These are phyloP conservation scores for Schrankia costaestrigalis DNA, from an alignment of 2,888 invertebrate species.

Conservation along the genomic window DNA sequence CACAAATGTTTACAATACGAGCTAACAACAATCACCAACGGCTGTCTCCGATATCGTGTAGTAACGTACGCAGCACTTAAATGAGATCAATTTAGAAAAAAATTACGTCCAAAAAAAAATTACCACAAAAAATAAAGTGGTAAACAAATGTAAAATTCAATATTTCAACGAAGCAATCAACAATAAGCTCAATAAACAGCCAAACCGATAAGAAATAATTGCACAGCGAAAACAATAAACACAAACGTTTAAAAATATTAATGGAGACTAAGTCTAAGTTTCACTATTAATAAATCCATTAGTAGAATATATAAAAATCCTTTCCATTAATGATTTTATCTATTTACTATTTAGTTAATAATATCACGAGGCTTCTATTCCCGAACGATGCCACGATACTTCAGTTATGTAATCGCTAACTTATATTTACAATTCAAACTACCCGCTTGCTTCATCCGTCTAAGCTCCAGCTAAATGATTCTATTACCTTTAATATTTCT, in stretches of 20 bases:
- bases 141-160: conserved; percentile 50
- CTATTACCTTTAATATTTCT: conserved; percentile 36
- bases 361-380: conserved; percentile 77
- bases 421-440: conserved; percentile 77
- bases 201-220: conserved; percentile 64
- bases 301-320: conserved; percentile 80
- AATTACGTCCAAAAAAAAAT: conserved; percentile 39
- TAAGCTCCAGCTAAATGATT: conserved; percentile 67
- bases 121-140: conserved; percentile 41
- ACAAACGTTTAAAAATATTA: conserved; percentile 63
- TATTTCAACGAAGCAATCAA: conserved; percentile 58
- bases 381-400: conserved; percentile 71
- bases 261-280: conserved; percentile 72
- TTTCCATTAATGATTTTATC: conserved; percentile 79
- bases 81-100: conserved; percentile 74
- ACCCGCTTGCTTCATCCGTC: conserved; percentile 69
- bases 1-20: conserved; percentile 49
- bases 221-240: conserved; percentile 79
- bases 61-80: conserved; percentile 71
- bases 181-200: conserved; percentile 60
- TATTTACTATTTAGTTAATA: conserved; percentile 78
- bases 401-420: conserved; percentile 60
- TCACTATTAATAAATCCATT: conserved; percentile 77
- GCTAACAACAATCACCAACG: conserved; percentile 68
- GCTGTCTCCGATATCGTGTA: conserved; percentile 62